Percentiles rank a stretch among this genome's conserved stretches.
Evolutionary conservation across 2,888 invertebrate species (phyloP).

Genomic region (Lasioglossum pauxillum): DNA sequence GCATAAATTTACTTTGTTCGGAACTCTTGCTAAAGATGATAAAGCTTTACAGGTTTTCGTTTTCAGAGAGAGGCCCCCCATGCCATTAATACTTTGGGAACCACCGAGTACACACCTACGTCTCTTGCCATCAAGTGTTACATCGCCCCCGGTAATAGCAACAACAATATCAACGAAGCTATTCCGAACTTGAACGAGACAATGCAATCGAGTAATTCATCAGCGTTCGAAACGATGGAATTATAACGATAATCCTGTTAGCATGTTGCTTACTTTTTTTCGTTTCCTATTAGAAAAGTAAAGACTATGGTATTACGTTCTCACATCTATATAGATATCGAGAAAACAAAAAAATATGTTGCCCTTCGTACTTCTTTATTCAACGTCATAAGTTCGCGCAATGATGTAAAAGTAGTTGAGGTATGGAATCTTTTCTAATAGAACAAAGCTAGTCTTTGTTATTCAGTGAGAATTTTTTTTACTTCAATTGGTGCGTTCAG

Average conservation of each 20-base stretch:
- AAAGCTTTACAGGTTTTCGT: conserved; percentile 71
- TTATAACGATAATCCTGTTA: conserved; percentile 71
- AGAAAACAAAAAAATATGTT: conserved; percentile 12
- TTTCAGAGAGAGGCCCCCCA: conserved; percentile 89
- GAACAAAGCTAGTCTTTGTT: not conserved
- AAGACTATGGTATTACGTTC: conserved; percentile 30
- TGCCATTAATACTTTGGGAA: conserved; percentile 94
- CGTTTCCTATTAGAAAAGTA: conserved; percentile 33
- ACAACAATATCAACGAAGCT: conserved; percentile 68
- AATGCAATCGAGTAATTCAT: conserved; percentile 58
- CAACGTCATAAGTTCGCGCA: conserved; percentile 8
- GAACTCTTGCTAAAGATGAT: conserved; percentile 36
- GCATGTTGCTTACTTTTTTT: conserved; percentile 35
- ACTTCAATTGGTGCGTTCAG: not conserved
- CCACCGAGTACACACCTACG: conserved; percentile 88
- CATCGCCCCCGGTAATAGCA: conserved; percentile 67
- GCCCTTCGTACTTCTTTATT: conserved; percentile 35
- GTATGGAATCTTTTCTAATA: conserved; percentile 22
- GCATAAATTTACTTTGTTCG: not conserved
- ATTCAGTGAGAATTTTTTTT: not conserved
- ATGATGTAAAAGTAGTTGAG: conserved; percentile 12
- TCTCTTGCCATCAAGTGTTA: conserved; percentile 71
- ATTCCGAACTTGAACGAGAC: conserved; percentile 78
- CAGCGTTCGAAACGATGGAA: conserved; percentile 81
- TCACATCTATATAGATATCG: conserved; percentile 34